Conservation (phyloP, 2,113 vertebrate genomes). For the Erinaceus europaeus region DNA sequence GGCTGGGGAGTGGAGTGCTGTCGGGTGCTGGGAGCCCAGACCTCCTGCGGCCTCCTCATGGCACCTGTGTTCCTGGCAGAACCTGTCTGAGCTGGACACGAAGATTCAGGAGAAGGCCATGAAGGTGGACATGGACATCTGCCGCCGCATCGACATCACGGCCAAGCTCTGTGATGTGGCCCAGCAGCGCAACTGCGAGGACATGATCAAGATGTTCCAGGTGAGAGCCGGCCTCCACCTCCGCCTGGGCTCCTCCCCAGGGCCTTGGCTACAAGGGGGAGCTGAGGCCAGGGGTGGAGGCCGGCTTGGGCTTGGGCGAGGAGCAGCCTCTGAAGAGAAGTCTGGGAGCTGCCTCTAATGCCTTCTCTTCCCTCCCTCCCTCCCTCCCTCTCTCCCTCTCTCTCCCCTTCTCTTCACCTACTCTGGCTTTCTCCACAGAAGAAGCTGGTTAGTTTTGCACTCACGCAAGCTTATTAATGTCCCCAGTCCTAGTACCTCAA, state of each 20-base stretch:
- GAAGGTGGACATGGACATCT: slow-evolving; percentile 99
- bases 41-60: neutral
- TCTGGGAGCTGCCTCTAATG: slow-evolving; percentile 74
- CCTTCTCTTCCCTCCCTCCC: slow-evolving; percentile 59
- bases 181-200: slow-evolving; percentile 97
- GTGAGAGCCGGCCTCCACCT: slow-evolving; percentile 72
- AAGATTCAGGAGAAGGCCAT: slow-evolving; percentile 99
- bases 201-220: slow-evolving; percentile 97
- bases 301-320: neutral
- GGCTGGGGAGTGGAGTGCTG: too few relatives aligned
- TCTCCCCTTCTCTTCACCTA: slow-evolving; percentile 65
- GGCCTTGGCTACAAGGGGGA: too few relatives aligned
- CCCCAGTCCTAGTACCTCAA: slow-evolving; percentile 49
- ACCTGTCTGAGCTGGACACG: slow-evolving; percentile 94
- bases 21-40: neutral
- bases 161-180: slow-evolving; percentile 96
- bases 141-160: slow-evolving; percentile 96
- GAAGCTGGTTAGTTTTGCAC: slow-evolving; percentile 85
- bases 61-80: slow-evolving; percentile 78
- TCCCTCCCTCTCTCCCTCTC: slow-evolving; percentile 76
- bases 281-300: neutral
- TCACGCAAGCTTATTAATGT: slow-evolving; percentile 41
- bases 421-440: slow-evolving; percentile 79
- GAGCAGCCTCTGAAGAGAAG: slow-evolving; percentile 67
- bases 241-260: too few relatives aligned